Evolutionary conservation across 2,113 vertebrate species (phyloP).

Genomic region (Probosciger aterrimus): DNA sequence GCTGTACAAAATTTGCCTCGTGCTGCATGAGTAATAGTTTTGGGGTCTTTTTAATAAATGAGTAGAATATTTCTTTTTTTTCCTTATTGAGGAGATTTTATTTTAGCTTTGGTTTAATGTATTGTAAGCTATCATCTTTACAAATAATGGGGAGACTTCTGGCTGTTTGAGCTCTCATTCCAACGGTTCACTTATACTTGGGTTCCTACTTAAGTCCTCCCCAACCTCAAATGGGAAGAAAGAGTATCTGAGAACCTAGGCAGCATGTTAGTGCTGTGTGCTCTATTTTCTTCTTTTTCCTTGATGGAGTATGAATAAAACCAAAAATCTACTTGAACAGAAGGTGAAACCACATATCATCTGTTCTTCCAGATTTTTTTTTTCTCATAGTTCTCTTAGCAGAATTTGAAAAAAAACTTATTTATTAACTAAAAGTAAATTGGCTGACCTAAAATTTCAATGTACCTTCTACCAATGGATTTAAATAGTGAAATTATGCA

Average conservation of each 20-base stretch:
- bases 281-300: neutral
- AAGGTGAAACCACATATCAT: neutral
- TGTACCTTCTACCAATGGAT: neutral
- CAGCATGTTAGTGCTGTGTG: neutral
- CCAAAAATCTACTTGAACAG: neutral
- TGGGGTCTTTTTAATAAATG: neutral
- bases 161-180: neutral
- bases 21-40: neutral
- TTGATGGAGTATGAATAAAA: neutral
- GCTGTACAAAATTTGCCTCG: neutral
- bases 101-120: neutral
- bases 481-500: constrained; percentile 14
- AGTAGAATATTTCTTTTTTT: neutral
- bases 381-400: neutral
- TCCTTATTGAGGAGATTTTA: neutral
- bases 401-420: neutral
- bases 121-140: neutral
- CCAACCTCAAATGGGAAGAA: neutral
- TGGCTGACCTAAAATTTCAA: constrained; percentile 7
- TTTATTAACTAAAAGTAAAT: neutral
- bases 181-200: neutral
- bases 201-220: neutral
- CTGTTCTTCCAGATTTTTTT: neutral
- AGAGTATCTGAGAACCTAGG: neutral
- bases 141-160: neutral